Base-by-base conservation (phyloP, 2,113 vertebrate species). In the Plecturocebus donacophilus region DNA sequence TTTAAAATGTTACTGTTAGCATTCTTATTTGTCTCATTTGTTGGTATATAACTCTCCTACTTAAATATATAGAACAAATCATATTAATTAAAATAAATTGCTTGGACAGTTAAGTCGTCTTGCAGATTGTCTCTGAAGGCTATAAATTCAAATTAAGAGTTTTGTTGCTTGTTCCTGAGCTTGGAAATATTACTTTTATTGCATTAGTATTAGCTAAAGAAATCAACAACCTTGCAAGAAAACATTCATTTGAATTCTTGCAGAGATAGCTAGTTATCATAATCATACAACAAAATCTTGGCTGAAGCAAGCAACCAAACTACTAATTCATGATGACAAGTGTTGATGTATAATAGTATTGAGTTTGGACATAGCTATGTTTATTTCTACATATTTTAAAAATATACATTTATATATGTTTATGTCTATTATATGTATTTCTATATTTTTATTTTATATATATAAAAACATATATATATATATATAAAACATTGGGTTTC, bases 141-240 rank as follows among this genome's bases (percentile, higher is more conserved):
- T 96, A 97, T 98, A 98, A 98, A 98, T 98, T 98, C 96, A 98
- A 98, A 98, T 98, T 98, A 98, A 98, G 83, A 58, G n/a, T 93
- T 97, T 71, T 54, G 58, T 1, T 61, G 8, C 90, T 94, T 96
- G 30, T 97, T 92, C 54, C 70, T 91, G 13, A 68, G n/a, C 96
- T 96, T 94, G 58, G 87, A 79, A 95, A 97, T 38, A 83, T 86
- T 96, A 66, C 76, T 94, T 87, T 79, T 91, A 77, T 84, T 85
- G n/a, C 12, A 71, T 94, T 75, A 95, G 30, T 56, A 85, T 86
- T 95, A 91, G 77, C 89, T 93, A 84, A 86, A 83, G 85, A 95
- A 97, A 88, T 47, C 47, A 93, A 75, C 73, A 54, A 23, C 27
- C 9, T 82, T 52, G 3, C 17, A 95, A 71, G 90, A 89, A 30